Conservation (phyloP, 1,140 invertebrate species). For the Aethina tumida region DNA sequence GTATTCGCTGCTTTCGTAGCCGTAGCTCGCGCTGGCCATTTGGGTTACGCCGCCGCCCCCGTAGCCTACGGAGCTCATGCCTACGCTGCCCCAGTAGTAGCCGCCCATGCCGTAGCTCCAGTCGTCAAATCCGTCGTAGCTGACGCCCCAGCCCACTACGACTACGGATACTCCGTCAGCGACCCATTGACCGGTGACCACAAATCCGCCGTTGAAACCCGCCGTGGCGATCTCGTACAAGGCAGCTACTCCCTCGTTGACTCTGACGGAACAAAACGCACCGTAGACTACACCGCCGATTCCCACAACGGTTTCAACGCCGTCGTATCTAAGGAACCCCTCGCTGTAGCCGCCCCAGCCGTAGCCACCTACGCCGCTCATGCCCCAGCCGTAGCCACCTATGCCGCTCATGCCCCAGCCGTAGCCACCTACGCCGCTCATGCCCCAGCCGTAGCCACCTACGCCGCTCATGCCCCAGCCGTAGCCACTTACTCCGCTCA, state of each 20-base stretch:
- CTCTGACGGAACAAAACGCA: constrained; percentile 49
- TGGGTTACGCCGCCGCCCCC: constrained; percentile 25
- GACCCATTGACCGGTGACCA: too few species aligned
- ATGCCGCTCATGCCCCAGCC: too few species aligned
- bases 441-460: too few species aligned
- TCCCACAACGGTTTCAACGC: constrained; percentile 41
- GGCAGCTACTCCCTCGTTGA: constrained; percentile 54
- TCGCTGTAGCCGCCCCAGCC: too few species aligned
- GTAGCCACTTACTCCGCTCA: too few species aligned
- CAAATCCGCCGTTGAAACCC: constrained; percentile 48
- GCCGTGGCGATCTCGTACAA: too few species aligned
- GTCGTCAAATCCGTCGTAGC: neutral
- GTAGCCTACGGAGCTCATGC: neutral
- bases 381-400: too few species aligned
- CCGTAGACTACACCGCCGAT: constrained; percentile 56
- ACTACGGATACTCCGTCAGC: constrained; percentile 19
- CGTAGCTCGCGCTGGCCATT: constrained; percentile 39
- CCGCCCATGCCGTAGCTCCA: constrained; percentile 5
- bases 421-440: too few species aligned
- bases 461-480: too few species aligned
- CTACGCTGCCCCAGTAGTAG: constrained; percentile 7
- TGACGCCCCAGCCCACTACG: constrained; percentile 1
- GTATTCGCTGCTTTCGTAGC: constrained; percentile 15
- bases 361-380: too few species aligned
- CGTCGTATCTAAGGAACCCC: constrained; percentile 26